Percentiles rank a stretch among this genome's conserved stretches.
phyloP scores from a whole-genome alignment of 2,888 invertebrate species.

The Cephalotes varians region DNA sequence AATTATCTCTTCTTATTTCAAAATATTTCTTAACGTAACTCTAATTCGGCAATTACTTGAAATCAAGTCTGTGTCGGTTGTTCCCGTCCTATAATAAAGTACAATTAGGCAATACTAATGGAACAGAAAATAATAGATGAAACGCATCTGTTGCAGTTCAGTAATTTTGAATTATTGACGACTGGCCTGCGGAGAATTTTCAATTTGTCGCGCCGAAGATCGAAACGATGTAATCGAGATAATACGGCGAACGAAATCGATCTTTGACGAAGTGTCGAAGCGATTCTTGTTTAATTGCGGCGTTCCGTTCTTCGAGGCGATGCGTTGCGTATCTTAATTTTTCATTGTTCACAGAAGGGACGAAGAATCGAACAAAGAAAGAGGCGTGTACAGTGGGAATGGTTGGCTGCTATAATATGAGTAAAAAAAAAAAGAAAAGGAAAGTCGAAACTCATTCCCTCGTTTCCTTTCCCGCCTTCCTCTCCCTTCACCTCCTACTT shows the following conservation, averaged over 20 bases:
- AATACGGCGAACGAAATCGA: slow-evolving; percentile 22
- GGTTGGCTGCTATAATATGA: slow-evolving; percentile 76
- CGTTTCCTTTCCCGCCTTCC: slow-evolving; percentile 24
- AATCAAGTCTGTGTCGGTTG: slow-evolving; percentile 34
- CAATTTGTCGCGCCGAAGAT: slow-evolving; percentile 71
- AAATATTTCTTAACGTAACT: background rate
- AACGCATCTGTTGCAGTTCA: slow-evolving; percentile 22
- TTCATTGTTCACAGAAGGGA: slow-evolving; percentile 74
- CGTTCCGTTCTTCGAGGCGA: slow-evolving; percentile 64
- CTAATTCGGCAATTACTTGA: slow-evolving; percentile 29
- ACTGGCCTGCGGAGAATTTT: slow-evolving; percentile 70
- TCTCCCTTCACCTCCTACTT: slow-evolving; percentile 56
- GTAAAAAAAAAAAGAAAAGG: slow-evolving; percentile 73
- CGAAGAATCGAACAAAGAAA: slow-evolving; percentile 68
- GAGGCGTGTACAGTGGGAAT: slow-evolving; percentile 77
- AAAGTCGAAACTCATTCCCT: slow-evolving; percentile 68
- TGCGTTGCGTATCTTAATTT: slow-evolving; percentile 75
- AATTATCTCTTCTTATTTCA: slow-evolving; percentile 10
- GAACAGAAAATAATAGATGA: slow-evolving; percentile 10
- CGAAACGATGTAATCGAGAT: slow-evolving; percentile 58
- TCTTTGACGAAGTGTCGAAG: background rate
- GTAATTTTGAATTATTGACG: slow-evolving; percentile 64
- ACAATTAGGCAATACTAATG: slow-evolving; percentile 33
- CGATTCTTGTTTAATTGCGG: slow-evolving; percentile 12
- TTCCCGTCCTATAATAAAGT: slow-evolving; percentile 35